Base-by-base conservation (phyloP, 2,797 vertebrate species). In the Aselliscus stoliczkanus region DNA sequence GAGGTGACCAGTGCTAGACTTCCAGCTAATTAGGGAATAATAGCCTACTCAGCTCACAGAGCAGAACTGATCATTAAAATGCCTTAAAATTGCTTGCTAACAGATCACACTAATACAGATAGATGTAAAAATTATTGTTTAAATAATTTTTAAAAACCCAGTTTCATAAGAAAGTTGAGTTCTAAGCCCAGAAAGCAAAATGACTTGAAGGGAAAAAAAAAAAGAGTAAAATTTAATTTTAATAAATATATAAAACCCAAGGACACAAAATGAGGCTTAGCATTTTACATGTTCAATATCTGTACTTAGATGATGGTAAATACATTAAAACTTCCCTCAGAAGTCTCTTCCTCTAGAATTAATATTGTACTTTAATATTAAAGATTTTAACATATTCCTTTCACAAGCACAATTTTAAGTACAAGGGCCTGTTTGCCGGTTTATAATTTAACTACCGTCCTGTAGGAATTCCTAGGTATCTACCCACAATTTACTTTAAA, bases 401-500 rank as follows among this genome's bases (percentile, higher is more conserved):
- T 83, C 73, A 73, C 25, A 65, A 79, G 31, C 29, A 83, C 5
- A 56, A 54, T 44, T 88, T 93, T 80, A 76, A 95, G 70, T 27
- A 56, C 18, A 50, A 85, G 37, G 25, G 31, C 42, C 54, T 52
- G 18, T 70, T 56, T 81, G 67, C 54, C 69, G 65, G 9, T 67
- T 84, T 90, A 82, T 44, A n/a, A 91, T 62, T 93, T 76, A 72
- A 64, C 77, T 31, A 64, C 39, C 50, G n/a, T 67, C 42, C 84
- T 88, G 1, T 21, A 84, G 69, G 37, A 34, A 58, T 70, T 92
- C 79, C 42, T 65, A 90, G 94, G 67, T 96, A 90, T 72, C 88
- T 75, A 47, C 58, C 88, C 37, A 81, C 34, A 52, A 58, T 50
- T 89, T 31, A 75, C 81, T 93, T 90, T 87, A 83, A 84, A 95